A percentile compares a stretch with the other conserved stretches of the same genome.
These are phyloP conservation scores for Temnothorax nylanderi DNA, from an alignment of 1,140 invertebrate genomes.

Conservation along the genomic window DNA sequence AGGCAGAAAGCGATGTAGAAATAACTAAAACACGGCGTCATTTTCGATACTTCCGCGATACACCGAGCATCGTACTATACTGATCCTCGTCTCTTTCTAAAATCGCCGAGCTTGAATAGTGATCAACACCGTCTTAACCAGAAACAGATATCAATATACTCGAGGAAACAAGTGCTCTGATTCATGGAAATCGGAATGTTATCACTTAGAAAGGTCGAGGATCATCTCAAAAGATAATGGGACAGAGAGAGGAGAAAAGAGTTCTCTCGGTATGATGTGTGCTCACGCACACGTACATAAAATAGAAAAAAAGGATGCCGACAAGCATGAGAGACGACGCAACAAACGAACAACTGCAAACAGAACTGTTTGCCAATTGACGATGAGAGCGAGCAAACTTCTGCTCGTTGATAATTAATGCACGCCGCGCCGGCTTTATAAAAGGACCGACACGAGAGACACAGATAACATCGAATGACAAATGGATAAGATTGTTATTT, in stretches of 20 bases:
- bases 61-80: constrained; percentile 58
- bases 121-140: constrained; percentile 14
- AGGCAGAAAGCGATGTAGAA: constrained; percentile 33
- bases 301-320: background rate
- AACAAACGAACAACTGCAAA: constrained; percentile 61
- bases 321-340: constrained; percentile 15
- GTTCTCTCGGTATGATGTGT: background rate
- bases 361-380: constrained; percentile 72
- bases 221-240: constrained; percentile 16
- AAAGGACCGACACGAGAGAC: constrained; percentile 30
- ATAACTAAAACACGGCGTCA: constrained; percentile 61
- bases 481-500: background rate
- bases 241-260: background rate
- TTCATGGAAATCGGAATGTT: constrained; percentile 57
- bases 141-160: constrained; percentile 36
- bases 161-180: constrained; percentile 14
- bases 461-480: background rate
- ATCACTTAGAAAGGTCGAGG: constrained; percentile 58
- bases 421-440: constrained; percentile 1
- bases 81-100: constrained; percentile 40
- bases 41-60: constrained; percentile 65
- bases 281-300: background rate
- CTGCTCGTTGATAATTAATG: constrained; percentile 60
- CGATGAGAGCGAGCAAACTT: constrained; percentile 58
- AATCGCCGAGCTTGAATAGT: background rate